These are phyloP conservation scores for Nineta flava DNA, from an alignment of 2,888 invertebrate species.

Conservation along the genomic window DNA sequence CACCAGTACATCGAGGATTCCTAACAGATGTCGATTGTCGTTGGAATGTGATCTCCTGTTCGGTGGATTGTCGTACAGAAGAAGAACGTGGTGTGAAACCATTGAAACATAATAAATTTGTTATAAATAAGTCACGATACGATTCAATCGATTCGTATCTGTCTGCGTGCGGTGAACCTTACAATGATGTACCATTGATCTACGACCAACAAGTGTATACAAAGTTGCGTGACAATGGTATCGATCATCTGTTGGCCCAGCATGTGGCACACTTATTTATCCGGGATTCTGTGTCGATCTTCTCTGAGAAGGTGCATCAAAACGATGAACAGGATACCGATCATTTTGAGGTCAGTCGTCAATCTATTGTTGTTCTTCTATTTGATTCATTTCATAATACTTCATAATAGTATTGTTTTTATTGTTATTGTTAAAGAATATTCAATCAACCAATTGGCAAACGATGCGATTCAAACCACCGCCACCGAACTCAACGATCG, in stretches of 20 bases:
- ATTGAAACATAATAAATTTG: constrained; percentile 57
- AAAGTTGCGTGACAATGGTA: constrained; percentile 69
- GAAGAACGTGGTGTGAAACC: constrained; percentile 78
- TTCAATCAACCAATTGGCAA: constrained; percentile 99
- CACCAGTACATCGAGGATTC: constrained; percentile 86
- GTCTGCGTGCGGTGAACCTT: constrained; percentile 74
- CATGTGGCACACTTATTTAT: constrained; percentile 98
- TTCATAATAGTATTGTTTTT: neutral
- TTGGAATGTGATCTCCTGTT: constrained; percentile 92
- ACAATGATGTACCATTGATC: constrained; percentile 85
- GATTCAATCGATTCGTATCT: constrained; percentile 97
- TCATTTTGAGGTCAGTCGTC: constrained; percentile 75
- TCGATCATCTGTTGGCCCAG: constrained; percentile 83
- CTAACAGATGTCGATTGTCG: constrained; percentile 93
- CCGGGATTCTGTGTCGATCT: constrained; percentile 87
- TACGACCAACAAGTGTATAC: constrained; percentile 73
- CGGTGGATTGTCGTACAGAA: constrained; percentile 87
- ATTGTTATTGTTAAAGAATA: constrained; percentile 48
- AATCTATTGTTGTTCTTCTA: too few species aligned
- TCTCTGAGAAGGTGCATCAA: constrained; percentile 88
- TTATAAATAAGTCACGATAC: constrained; percentile 87
- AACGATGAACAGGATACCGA: constrained; percentile 89
- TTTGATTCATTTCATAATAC: neutral
- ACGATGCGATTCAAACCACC: constrained; percentile 99
- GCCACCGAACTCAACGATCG: constrained; percentile 87